Conservation (phyloP, 2,888 invertebrate species). For the Mythimna pallens region DNA sequence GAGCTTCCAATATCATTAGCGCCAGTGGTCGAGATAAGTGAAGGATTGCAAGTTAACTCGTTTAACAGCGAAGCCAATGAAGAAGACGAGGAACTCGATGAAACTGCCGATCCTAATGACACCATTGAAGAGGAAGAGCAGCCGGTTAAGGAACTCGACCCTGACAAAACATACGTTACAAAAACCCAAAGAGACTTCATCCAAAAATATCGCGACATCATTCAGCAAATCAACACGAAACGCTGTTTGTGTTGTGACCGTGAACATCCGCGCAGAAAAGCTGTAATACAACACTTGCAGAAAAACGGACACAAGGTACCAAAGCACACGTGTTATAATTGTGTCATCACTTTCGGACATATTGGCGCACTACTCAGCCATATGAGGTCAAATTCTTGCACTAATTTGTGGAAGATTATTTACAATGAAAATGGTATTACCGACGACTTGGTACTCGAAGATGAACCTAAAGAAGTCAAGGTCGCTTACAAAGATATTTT, state of each 20-base stretch:
- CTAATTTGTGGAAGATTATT: constrained; percentile 88
- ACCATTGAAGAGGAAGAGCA: constrained; percentile 73
- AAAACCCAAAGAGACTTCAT: constrained; percentile 87
- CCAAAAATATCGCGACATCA: constrained; percentile 84
- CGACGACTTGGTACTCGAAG: constrained; percentile 86
- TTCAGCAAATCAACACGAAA: constrained; percentile 88
- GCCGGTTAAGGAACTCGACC: constrained; percentile 77
- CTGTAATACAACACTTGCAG: constrained; percentile 89
- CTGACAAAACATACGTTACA: constrained; percentile 84
- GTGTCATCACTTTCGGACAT: constrained; percentile 90
- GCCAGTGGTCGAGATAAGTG: constrained; percentile 87
- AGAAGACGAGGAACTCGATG: constrained; percentile 79
- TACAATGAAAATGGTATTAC: constrained; percentile 88
- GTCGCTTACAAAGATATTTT: constrained; percentile 88
- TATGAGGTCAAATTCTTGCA: constrained; percentile 88
- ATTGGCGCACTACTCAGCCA: constrained; percentile 89
- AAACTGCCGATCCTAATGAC: constrained; percentile 74
- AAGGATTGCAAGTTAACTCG: constrained; percentile 82
- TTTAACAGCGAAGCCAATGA: constrained; percentile 81
- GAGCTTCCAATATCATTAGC: constrained; percentile 80
- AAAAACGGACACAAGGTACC: constrained; percentile 91
- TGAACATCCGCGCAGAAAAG: constrained; percentile 87
- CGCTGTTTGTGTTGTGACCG: constrained; percentile 87
- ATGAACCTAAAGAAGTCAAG: constrained; percentile 82
- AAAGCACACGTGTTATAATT: constrained; percentile 92